phyloP scores from a whole-genome alignment of 2,797 vertebrate genomes.

The Scarus forsteni region DNA sequence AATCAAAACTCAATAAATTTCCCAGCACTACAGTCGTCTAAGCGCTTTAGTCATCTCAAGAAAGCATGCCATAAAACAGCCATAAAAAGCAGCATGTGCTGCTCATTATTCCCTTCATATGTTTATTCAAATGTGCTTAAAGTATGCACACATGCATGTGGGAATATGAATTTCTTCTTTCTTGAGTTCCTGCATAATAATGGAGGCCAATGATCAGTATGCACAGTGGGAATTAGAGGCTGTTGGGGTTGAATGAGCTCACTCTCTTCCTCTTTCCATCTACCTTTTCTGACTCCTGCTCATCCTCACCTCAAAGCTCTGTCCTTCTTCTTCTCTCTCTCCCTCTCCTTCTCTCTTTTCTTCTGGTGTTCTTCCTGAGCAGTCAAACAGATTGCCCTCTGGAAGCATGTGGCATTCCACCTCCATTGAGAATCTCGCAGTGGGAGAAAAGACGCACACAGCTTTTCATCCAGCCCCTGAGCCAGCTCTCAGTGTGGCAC shows the following conservation, averaged over 20 bases:
- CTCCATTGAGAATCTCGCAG: constrained; percentile 69
- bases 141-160: constrained; percentile 5
- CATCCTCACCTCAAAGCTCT: constrained; percentile 23
- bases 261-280: constrained; percentile 34
- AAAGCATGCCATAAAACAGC: constrained; percentile 14
- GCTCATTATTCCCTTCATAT: constrained; percentile 12
- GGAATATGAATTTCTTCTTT: constrained; percentile 5
- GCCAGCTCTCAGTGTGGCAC: constrained; percentile 55
- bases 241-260: constrained; percentile 42
- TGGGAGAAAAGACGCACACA: constrained; percentile 54
- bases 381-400: constrained; percentile 61
- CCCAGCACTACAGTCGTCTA: neutral
- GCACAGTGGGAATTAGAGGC: constrained; percentile 34
- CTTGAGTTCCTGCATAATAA: constrained; percentile 24
- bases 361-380: constrained; percentile 14
- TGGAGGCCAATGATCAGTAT: constrained; percentile 37
- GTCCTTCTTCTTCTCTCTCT: constrained; percentile 29
- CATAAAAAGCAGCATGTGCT: constrained; percentile 34
- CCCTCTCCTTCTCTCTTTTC: constrained; percentile 16
- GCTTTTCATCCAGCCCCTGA: constrained; percentile 58
- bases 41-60: constrained; percentile 45
- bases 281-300: constrained; percentile 30
- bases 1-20: too few relatives aligned
- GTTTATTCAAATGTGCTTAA: neutral
- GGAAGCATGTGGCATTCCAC: constrained; percentile 68